Conservation (phyloP, 2,113 vertebrate species). For the Campylomormyrus tamandua region DNA sequence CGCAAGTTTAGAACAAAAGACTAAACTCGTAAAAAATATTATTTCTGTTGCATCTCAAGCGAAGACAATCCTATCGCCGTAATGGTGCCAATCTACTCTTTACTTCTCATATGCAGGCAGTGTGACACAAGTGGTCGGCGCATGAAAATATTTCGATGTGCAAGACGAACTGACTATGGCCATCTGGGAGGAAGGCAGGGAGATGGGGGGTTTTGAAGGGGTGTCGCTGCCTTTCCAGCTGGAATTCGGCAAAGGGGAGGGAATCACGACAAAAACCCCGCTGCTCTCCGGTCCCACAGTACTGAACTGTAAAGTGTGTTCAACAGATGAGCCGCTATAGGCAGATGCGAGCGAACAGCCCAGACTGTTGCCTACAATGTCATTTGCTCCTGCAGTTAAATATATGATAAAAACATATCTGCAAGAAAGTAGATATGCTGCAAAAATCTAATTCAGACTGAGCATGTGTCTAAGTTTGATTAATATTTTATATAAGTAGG, state of each 20-base stretch:
- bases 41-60: background rate
- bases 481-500: background rate
- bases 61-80: background rate
- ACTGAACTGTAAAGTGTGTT: conserved; percentile 8
- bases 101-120: conserved; percentile 12
- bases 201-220: conserved; percentile 59
- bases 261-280: conserved; percentile 33
- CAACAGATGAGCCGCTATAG: conserved; percentile 12
- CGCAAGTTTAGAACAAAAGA: background rate
- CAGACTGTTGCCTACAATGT: conserved; percentile 32
- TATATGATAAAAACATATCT: background rate
- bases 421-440: background rate
- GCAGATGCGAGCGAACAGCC: background rate
- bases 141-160: conserved; percentile 20
- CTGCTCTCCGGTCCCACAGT: conserved; percentile 18
- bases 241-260: conserved; percentile 49
- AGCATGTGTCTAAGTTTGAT: background rate
- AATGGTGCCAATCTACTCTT: background rate
- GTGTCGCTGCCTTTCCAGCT: conserved; percentile 44
- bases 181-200: conserved; percentile 45
- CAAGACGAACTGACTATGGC: conserved; percentile 36
- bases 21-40: background rate
- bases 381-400: background rate
- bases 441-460: background rate
- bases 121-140: background rate